Evolutionary conservation across 2,113 vertebrate genomes (phyloP).

Genomic region (Lagopus leucura): DNA sequence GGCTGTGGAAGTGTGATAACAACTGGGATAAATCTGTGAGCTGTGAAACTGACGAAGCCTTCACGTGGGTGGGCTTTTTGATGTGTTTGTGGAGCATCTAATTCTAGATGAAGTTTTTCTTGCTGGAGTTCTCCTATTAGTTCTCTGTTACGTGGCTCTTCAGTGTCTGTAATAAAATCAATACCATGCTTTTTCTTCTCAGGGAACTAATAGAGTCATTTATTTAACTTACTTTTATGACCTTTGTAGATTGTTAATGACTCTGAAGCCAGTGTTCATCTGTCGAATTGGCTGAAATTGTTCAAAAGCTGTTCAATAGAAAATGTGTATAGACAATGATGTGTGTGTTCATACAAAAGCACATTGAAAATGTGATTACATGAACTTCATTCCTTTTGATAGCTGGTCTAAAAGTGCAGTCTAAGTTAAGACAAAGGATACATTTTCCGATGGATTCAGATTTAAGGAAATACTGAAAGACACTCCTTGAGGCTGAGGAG

Average conservation of each 20-base stretch:
- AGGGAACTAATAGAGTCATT: slow-evolving; percentile 12
- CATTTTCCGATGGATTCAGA: not conserved
- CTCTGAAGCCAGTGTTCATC: not conserved
- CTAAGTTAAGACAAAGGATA: not conserved
- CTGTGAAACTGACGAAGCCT: not conserved
- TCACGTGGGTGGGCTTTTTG: not conserved
- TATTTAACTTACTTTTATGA: not conserved
- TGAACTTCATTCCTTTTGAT: not conserved
- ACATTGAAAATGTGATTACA: not conserved
- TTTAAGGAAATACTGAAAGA: not conserved
- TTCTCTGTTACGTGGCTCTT: not conserved
- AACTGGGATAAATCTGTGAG: not conserved
- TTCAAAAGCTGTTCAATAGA: not conserved
- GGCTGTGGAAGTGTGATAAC: not conserved
- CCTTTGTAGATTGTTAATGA: not conserved
- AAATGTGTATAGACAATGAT: not conserved
- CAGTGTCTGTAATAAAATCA: slow-evolving; percentile 11
- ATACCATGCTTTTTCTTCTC: not conserved
- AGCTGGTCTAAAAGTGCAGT: not conserved
- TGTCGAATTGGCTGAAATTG: not conserved
- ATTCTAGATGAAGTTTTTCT: not conserved
- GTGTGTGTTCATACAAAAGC: not conserved
- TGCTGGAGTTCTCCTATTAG: not conserved
- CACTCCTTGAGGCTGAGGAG: not conserved
- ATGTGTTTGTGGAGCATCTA: not conserved